phyloP scores from a whole-genome alignment of 2,888 invertebrate genomes.

The Eristalinus aeneus region DNA sequence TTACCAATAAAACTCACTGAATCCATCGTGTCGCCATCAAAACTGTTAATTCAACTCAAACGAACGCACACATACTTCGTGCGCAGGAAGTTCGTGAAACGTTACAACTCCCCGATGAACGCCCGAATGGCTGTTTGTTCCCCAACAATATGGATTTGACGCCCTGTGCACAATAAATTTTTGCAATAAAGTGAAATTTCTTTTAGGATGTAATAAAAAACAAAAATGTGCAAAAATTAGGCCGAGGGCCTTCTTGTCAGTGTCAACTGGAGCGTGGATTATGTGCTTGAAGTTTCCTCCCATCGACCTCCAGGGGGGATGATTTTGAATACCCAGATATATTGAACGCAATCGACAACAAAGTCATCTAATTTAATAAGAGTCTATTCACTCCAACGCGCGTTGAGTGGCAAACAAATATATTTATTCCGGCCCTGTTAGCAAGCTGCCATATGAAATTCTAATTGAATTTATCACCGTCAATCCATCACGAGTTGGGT shows the following conservation, averaged over 20 bases:
- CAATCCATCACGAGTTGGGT: conserved; percentile 21
- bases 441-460: conserved; percentile 31
- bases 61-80: not conserved
- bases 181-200: conserved; percentile 8
- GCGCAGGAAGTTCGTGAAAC: not conserved
- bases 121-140: not conserved
- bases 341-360: not conserved
- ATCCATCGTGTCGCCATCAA: not conserved
- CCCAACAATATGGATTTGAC: not conserved
- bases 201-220: conserved; percentile 15
- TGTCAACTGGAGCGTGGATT: not conserved
- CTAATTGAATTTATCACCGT: conserved; percentile 46
- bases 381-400: conserved; percentile 13
- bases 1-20: not conserved
- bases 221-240: not conserved
- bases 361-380: conserved; percentile 33
- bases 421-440: conserved; percentile 34
- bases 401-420: conserved; percentile 31
- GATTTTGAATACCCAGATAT: not conserved
- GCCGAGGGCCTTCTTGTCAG: not conserved
- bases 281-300: not conserved
- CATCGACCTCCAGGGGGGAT: not conserved
- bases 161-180: conserved; percentile 15
- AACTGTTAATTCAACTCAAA: conserved; percentile 6
- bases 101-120: not conserved